Base-by-base conservation (phyloP, 2,113 vertebrate species). In the Neomonachus schauinslandi region DNA sequence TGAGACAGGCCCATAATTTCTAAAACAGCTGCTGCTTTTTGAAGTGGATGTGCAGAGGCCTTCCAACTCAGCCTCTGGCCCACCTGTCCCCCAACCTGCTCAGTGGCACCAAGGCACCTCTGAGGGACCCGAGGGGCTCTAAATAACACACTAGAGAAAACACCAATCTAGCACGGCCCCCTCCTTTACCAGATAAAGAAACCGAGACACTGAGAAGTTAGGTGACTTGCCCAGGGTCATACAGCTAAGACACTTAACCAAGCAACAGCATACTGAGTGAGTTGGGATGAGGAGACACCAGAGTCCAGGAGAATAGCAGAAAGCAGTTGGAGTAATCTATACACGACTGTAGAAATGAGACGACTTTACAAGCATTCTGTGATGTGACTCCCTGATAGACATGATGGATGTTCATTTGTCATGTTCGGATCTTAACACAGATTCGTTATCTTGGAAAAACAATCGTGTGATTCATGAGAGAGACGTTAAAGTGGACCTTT, bases 391-490 rank as follows among this genome's bases (percentile, higher is more conserved):
- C 46, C 71, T 71, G 55, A 33, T 57, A 71, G 69, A 89, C 53
- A 77, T 85, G 86, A 81, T 81, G 22, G 57, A 49, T 91, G 42
- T 91, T 55, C 63, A 82, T 91, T 96, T 76, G 22, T 89, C 53
- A 84, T 63, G 13, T 81, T 22, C 87, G 19, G 59, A 93, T 88
- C 33, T 69, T 84, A 95, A 61, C 26, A 91, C 16, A 76, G 46
- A 94, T 89, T 91, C 94, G n/a, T 85, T 90, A 89, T 76, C 21
- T 92, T 86, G 36, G 55, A 76, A 72, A 93, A 83, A 33, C 86
- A 82, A 76, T 36, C 33, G 72, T 87, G 21, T 80, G 71, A 89
- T 57, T 95, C 55, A 67, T 69, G 61, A 93, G 28, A 94, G 28
- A 95, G 91, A 33, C 63, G 9, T 72, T 96, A 57, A 87, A 86